Evolutionary conservation across 2,113 vertebrate genomes (phyloP), one percentile per base, ranked within the genome.

Genomic region (Verasper variegatus): DNA sequence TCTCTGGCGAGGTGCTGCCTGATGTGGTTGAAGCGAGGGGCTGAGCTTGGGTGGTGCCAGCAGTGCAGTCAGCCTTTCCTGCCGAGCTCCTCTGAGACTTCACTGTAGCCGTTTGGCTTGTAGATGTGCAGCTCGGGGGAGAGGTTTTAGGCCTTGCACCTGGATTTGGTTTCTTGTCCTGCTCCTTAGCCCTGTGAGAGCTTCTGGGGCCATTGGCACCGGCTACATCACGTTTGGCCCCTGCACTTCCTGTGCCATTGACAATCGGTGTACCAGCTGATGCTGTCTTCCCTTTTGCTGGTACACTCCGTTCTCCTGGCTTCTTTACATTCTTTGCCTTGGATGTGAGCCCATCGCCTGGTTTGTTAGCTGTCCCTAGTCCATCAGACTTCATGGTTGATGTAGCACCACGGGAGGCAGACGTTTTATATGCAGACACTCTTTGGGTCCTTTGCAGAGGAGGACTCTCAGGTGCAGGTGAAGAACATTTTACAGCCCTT

Each of bases 361-460:
- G 67, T 90, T 96, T 97, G 87, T 72, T 94, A 69, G 94, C 95
- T 84, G 95, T 94, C 0, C 90, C 95, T 88, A 97, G 92, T 81
- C 94, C 95, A 93, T 99, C 98, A 18, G 98, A 98, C 95, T 98
- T 99, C 98, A 99, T 99, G 92, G 95, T 96, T 91, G 94, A 91
- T 42, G 81, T 60, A 52, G 91, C 90, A 85, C 87, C 84, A 74
- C 63, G 78, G 82, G 68, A 84, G 73, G 86, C 86, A 35, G 88
- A 69, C 62, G 81, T 85, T 82, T 91, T 87, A 84, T 1, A 73
- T 82, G 90, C 78, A 27, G 85, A 75, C 74, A 72, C 91, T 86
- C 88, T 91, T 82, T 76, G 78, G 68, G 89, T 93, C 88, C 84
- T 92, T 82, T 70, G 93, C 81, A 91, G 94, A 82, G 85, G 67